Evolutionary conservation across 2,113 vertebrate genomes (phyloP), one percentile per base, ranked within the genome.

Genomic region (Sakesphorus luctuosus): DNA sequence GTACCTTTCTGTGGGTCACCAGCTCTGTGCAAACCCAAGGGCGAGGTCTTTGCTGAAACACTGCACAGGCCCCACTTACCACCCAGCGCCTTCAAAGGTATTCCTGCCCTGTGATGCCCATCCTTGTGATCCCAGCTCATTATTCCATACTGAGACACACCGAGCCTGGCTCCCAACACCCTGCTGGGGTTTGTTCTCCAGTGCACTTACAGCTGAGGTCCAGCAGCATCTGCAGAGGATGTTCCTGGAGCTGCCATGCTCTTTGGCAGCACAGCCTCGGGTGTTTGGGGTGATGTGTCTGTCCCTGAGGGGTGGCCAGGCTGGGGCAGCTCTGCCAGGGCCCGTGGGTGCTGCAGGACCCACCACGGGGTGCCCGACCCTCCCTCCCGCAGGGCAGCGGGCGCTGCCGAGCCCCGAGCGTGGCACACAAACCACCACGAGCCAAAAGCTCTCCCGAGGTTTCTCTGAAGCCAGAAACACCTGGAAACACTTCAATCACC

Each of bases 401-500:
- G 69, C 17, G 73, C 58, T 73, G 75, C n/a, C 49, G 8, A 72
- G 91, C 43, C 35, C 56, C 0, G 0, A 77, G 44, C 3, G 69
- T 78, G 47, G 18, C 3, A 3, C 43, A 38, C 83, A 84, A 93
- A 84, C 56, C 90, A 53, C 23, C 1, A 49, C 24, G 29, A 88
- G 73, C 36, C 10, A 7, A 80, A 86, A 80, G 8, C 40, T n/a
- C 65, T 88, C 73, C 65, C 2, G 16, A 91, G 31, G 6, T 1
- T 56, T 89, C 73, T 94, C 89, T 68, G 91, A 52, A 83, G 93
- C 79, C 75, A 93, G 79, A 69, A 92, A 76, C 44, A 65, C 84
- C 88, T 96, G 90, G 92, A 96, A 96, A 67, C 80, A 81, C 86
- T 94, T 93, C 96, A 96, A 68, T 86, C 85, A 12, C 38, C 89